Conservation (phyloP, 2,888 invertebrate genomes). For the Brachynemurus nebulosus region DNA sequence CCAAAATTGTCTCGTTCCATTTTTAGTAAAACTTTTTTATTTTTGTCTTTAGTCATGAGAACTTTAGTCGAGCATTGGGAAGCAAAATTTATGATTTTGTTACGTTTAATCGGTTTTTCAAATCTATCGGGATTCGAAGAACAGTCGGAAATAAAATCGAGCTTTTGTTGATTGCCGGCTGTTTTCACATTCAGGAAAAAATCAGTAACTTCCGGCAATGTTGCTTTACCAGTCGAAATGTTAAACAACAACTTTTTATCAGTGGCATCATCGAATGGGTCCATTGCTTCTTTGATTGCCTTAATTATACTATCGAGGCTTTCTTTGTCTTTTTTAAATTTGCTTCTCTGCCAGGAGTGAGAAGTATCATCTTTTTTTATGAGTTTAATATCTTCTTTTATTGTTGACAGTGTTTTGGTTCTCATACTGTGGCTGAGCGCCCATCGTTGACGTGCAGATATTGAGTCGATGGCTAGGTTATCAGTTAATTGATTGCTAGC, state of each 20-base stretch:
- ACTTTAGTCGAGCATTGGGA: constrained; percentile 17
- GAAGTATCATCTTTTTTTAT: constrained; percentile 19
- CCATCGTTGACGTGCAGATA: constrained; percentile 24
- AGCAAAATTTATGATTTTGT: constrained; percentile 23
- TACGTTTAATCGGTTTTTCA: constrained; percentile 20
- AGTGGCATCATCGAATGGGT: constrained; percentile 14
- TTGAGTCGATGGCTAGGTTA: too few species aligned
- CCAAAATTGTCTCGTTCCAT: background rate
- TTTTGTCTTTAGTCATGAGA: constrained; percentile 16
- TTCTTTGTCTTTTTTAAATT: constrained; percentile 17
- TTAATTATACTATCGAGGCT: constrained; percentile 13
- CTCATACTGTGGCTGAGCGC: too few species aligned
- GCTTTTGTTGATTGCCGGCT: constrained; percentile 18
- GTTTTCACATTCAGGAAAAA: constrained; percentile 20
- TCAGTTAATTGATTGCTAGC: too few species aligned
- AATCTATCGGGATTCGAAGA: constrained; percentile 17
- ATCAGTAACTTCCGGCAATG: constrained; percentile 15
- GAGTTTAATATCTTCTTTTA: constrained; percentile 15
- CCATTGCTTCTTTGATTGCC: constrained; percentile 12
- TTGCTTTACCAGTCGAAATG: constrained; percentile 18
- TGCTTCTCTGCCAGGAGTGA: constrained; percentile 13
- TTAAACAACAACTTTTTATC: constrained; percentile 16
- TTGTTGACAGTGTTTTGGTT: constrained; percentile 19
- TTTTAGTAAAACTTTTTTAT: constrained; percentile 11
- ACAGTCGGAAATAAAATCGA: constrained; percentile 20